A percentile compares a stretch with the other conserved stretches of the same genome.
Evolutionary conservation across 2,888 invertebrate genomes (phyloP).

Genomic region (Drosophila sordidula): DNA sequence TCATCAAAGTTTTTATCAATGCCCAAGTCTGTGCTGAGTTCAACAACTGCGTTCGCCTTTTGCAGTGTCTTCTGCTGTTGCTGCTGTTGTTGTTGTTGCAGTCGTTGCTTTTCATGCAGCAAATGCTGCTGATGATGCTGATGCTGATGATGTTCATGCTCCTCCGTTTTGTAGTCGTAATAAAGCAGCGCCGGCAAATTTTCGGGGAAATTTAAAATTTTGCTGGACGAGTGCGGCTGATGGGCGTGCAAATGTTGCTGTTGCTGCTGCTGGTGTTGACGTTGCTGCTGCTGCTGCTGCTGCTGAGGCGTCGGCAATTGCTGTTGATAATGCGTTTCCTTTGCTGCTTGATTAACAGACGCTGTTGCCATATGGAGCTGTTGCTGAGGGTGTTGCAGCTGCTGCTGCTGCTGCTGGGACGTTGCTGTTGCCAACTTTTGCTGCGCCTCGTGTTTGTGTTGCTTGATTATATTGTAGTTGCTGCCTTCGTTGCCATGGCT

Average conservation of each 20-base stretch:
- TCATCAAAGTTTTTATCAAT: conserved; percentile 76
- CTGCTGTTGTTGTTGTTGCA: conserved; percentile 53
- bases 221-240: conserved; percentile 68
- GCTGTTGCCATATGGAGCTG: conserved; percentile 32
- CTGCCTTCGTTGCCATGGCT: conserved; percentile 34
- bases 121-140: conserved; percentile 82
- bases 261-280: conserved; percentile 47
- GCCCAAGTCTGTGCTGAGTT: conserved; percentile 47
- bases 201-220: conserved; percentile 84
- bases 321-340: conserved; percentile 69
- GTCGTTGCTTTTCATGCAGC: conserved; percentile 76
- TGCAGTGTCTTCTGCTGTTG: conserved; percentile 42
- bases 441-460: conserved; percentile 68
- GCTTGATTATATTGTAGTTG: conserved; percentile 72
- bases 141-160: conserved; percentile 84
- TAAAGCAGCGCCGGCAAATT: conserved; percentile 83
- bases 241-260: conserved; percentile 52
- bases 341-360: conserved; percentile 69
- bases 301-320: conserved; percentile 44
- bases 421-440: conserved; percentile 48
- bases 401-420: conserved; percentile 35
- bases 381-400: conserved; percentile 40
- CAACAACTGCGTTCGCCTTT: conserved; percentile 47
- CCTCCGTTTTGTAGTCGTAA: conserved; percentile 84
- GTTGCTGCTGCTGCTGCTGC: conserved; percentile 38